Base-by-base conservation (phyloP, 2,797 vertebrate genomes). In the Rhinogobio ventralis region DNA sequence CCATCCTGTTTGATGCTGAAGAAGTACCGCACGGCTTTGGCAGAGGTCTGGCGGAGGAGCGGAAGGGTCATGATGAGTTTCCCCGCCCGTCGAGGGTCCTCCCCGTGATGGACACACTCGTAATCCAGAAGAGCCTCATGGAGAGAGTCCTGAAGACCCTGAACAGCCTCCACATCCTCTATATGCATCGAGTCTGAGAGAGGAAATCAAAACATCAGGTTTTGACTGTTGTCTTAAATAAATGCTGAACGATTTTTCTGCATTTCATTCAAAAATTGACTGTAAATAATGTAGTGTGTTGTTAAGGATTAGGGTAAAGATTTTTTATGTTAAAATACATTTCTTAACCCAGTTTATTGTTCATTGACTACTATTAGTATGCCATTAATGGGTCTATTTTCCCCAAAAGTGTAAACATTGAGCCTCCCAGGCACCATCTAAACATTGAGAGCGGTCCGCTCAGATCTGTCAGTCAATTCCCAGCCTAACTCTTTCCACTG, bases 1-100 rank as follows among this genome's bases (percentile, higher is more conserved):
- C 98, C 98, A 88, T 98, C 97, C 89, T 99, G 97, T 93, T 98
- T 99, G 95, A 99, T 97, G 95, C 96, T 98, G 96, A 98, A 99
- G 96, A 99, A 99, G 91, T 98, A 97, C 93, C 98, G 97, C 88
- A 99, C 97, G 0, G 98, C 97, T 84, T 97, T 97, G 88, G 97
- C 97, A 5, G 98, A 96, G 10, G 97, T 99, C 95, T 99, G 98
- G 86, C 98, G 95, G 81, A 99, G 96, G 7, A 99, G 96, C 0
- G 98, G 98, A 79, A 99, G 96, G 39, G 97, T 99, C 98, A 99
- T 99, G 93, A 99, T 95, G 93, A 99, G 96, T 93, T 99, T 99
- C 89, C 98, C 98, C 0, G 97, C 96, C 0, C 98, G 94, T 14
- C 97, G 96, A 0, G 96, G 94, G 90, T 99, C 98, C 83, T 98